Evolutionary conservation across 2,888 invertebrate species (phyloP), one percentile per base, ranked within the genome.

Genomic region (Dolichomitus sp.): DNA sequence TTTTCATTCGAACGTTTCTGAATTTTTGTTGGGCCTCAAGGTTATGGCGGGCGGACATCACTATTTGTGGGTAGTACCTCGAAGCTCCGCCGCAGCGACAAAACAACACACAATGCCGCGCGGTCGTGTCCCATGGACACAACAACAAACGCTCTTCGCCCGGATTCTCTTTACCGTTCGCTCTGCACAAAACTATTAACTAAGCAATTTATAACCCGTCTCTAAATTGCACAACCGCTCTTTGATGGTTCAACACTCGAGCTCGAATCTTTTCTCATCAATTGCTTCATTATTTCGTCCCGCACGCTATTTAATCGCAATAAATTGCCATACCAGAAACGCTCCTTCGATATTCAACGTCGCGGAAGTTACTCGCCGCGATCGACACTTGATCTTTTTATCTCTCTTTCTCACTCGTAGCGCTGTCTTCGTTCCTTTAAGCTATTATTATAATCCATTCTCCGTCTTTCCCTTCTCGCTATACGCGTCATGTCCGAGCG

Each of bases 401-500:
- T 42, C 37, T 42, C 17, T 63, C 12, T 54, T n/a, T 57, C 14
- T 57, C 23, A 12, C 23, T 27, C 12, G 11, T 11, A 3, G 9
- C 52, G 57, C 57, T 73, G 65, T 68, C 52, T 66, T 19, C 14
- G 37, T 19, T 17, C 0, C 1, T 30, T 59, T 30, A 9, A 33
- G n/a, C 59, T 33, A 17, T 59, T 37, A 59, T 33, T 4, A 59
- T 59, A 7, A 7, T 45, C 30, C 30, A 37, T 42, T 63, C 37
- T 63, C 59, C 33, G 7, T 59, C 33, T 59, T 17, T 59, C 14
- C 17, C n/a, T 59, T 23, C 37, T 37, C 37, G 37, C 17, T n/a
- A n/a, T 33, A 30, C 74, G 70, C 66, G 80, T 80, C 76, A 72
- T 81, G 81, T 80, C 80, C 82, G 68, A 63, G 54, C 50, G 12